These are phyloP conservation scores for Apostichopus japonicus DNA, from an alignment of 35 echinoderm and acorn worm genomes.

Conservation along the genomic window DNA sequence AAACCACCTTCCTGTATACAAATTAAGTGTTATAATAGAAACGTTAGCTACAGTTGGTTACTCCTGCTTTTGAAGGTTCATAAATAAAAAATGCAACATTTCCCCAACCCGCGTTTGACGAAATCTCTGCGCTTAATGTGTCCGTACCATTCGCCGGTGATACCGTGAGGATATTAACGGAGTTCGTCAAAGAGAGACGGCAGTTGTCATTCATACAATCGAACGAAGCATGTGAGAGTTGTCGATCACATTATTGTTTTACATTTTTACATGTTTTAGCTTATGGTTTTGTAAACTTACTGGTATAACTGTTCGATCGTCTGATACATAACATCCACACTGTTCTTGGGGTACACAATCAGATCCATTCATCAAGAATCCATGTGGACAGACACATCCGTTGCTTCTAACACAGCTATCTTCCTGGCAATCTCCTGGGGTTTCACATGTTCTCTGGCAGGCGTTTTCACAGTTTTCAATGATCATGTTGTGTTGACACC, in stretches of 20 bases:
- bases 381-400: background rate
- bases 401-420: background rate
- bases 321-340: background rate
- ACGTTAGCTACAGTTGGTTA: too few relatives aligned
- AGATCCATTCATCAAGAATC: background rate
- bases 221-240: too few relatives aligned
- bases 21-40: background rate
- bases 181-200: too few relatives aligned
- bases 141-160: too few relatives aligned
- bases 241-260: background rate
- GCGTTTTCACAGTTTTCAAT: background rate
- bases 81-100: background rate
- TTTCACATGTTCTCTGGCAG: background rate
- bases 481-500: background rate
- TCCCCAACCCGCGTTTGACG: background rate
- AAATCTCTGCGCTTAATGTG: too few relatives aligned
- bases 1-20: background rate
- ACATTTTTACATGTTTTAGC: background rate
- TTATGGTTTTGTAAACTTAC: background rate
- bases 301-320: background rate
- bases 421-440: background rate
- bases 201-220: too few relatives aligned
- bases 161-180: too few relatives aligned
- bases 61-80: too few relatives aligned
- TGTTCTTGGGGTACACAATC: background rate